Evolutionary conservation across 2,888 invertebrate genomes (phyloP), one percentile per base, ranked within the genome.

Genomic region (Agonopterix arenella): DNA sequence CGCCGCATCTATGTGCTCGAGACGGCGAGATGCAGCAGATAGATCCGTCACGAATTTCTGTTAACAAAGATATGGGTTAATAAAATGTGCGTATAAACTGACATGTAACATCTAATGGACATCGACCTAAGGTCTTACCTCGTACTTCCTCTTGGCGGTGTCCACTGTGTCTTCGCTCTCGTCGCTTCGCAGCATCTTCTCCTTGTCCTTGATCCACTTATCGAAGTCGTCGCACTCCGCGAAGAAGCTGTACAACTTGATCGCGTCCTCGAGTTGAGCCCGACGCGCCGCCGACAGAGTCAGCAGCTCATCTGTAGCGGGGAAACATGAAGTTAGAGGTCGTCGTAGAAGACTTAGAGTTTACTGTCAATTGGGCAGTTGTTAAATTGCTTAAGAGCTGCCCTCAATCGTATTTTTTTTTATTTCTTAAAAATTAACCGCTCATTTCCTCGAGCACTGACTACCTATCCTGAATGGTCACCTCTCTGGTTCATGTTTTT

Each of bases 181-280:
- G 47, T 96, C 95, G 3, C 94, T 91, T 44, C 94, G 89, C 49
- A 98, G 89, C 89, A 98, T 91, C 69, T 94, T 93, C 74, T 98
- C 98, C 80, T 98, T 98, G 59, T 98, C 98, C 66, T 94, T 95
- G 81, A 98, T 97, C 98, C 99, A 99, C 63, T 94, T 94, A 79
- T 98, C 98, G 74, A 99, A 98, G 82, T 98, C 98, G 68, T 98
- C 98, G 80, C 99, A 99, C 73, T 99, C 98, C 8, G 96, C 93
- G 84, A 97, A 98, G 90, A 99, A 98, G 49, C 95, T 95, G 83
- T 96, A 98, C 51, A 98, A 86, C 62, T 96, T 93, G 62, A 98
- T 97, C 0, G 98, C 96, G 73, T 98, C 98, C 62, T 97, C 97
- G 4, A 99, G 90, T 41, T 97, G 92, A 0, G 94, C 93, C 57